These are phyloP conservation scores for Melitaea athalia DNA, from an alignment of 2,888 invertebrate species.

Conservation along the genomic window DNA sequence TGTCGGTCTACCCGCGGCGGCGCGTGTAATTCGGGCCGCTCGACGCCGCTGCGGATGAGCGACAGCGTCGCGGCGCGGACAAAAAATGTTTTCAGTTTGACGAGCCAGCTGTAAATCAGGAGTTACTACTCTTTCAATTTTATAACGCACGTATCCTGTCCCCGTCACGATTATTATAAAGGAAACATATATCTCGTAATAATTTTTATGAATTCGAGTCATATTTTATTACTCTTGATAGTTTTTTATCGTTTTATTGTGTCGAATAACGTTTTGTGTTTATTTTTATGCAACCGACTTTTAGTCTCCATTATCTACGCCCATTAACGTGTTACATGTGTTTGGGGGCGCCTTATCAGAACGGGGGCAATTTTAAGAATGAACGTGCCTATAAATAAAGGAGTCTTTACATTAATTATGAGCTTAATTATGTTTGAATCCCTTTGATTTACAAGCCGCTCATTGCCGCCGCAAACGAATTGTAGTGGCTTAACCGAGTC, in stretches of 20 bases:
- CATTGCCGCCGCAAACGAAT: slow-evolving; percentile 79
- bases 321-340: slow-evolving; percentile 73
- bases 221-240: slow-evolving; percentile 37
- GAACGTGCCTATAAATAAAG: slow-evolving; percentile 78
- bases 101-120: slow-evolving; percentile 64
- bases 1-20: slow-evolving; percentile 50
- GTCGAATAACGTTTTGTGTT: slow-evolving; percentile 42
- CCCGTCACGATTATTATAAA: slow-evolving; percentile 55
- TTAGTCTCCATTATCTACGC: slow-evolving; percentile 57
- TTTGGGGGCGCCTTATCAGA: slow-evolving; percentile 71
- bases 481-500: slow-evolving; percentile 78
- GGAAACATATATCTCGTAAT: slow-evolving; percentile 69
- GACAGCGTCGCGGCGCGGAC: slow-evolving; percentile 25
- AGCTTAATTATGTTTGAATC: slow-evolving; percentile 81
- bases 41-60: slow-evolving; percentile 29
- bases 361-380: slow-evolving; percentile 78
- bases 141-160: slow-evolving; percentile 68
- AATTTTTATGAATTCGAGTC: slow-evolving; percentile 49
- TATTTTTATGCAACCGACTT: slow-evolving; percentile 38
- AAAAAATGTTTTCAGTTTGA: slow-evolving; percentile 46
- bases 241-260: slow-evolving; percentile 48
- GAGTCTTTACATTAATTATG: slow-evolving; percentile 80
- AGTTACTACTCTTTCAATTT: slow-evolving; percentile 49
- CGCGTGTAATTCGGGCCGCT: slow-evolving; percentile 7
- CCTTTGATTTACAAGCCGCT: slow-evolving; percentile 81